These are phyloP conservation scores for Prorops nasuta DNA, from an alignment of 1,140 invertebrate species.

Conservation along the genomic window DNA sequence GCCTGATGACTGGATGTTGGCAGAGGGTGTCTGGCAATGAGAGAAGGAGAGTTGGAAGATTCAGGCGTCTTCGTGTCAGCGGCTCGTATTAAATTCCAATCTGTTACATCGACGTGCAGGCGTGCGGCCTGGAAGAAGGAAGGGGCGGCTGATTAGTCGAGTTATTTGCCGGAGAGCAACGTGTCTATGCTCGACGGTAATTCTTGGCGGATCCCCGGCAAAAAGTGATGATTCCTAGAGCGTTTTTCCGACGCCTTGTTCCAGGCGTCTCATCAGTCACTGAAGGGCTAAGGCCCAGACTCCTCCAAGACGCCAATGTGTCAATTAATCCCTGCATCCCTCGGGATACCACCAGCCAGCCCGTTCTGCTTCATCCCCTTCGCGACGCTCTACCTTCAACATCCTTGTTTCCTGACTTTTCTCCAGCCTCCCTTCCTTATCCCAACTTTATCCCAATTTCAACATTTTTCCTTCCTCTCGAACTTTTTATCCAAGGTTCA, in stretches of 20 bases:
- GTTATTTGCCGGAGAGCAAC: slow-evolving; percentile 19
- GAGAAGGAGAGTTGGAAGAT: not conserved
- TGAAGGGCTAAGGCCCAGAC: slow-evolving; percentile 28
- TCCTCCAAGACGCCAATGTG: slow-evolving; percentile 39
- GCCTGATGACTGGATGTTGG: not conserved
- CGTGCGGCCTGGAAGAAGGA: slow-evolving; percentile 11
- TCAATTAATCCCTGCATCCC: slow-evolving; percentile 44
- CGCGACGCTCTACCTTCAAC: too few relatives aligned
- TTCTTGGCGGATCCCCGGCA: slow-evolving; percentile 28
- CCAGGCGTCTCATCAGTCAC: slow-evolving; percentile 43
- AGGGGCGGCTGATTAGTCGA: slow-evolving; percentile 33
- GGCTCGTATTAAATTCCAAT: slow-evolving; percentile 44
- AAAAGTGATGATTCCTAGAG: slow-evolving; percentile 29
- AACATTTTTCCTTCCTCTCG: too few relatives aligned
- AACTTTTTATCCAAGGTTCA: too few relatives aligned
- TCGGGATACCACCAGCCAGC: slow-evolving; percentile 33
- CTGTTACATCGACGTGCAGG: slow-evolving; percentile 33
- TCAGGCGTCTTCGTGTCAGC: slow-evolving; percentile 15
- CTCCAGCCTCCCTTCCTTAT: too few relatives aligned
- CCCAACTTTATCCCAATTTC: too few relatives aligned
- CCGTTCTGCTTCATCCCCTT: too few relatives aligned
- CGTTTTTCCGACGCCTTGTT: slow-evolving; percentile 37
- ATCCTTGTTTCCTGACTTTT: too few relatives aligned
- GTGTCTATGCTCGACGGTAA: slow-evolving; percentile 20
- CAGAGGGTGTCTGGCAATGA: not conserved